Percentiles rank a stretch among this genome's conserved stretches.
Evolutionary conservation across 1,140 invertebrate genomes (phyloP).

Genomic region (Atopsyche davidsoni): DNA sequence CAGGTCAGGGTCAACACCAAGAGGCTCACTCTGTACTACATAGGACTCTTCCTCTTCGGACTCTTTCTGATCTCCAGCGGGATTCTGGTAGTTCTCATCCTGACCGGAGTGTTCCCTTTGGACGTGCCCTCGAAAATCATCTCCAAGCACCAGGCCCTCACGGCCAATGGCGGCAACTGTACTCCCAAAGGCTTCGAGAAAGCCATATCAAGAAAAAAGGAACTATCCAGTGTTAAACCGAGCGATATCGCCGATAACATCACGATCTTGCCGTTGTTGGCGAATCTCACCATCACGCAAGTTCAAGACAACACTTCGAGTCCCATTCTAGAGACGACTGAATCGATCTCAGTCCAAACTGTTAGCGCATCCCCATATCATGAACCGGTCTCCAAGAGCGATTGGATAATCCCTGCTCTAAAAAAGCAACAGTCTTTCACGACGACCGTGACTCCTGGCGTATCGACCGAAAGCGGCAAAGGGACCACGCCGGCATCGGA

Average conservation of each 20-base stretch:
- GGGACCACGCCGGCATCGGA: slow-evolving; percentile 33
- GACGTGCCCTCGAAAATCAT: slow-evolving; percentile 11
- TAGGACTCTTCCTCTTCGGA: slow-evolving; percentile 13
- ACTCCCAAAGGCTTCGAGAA: neutral
- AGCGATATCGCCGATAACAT: too few relatives aligned
- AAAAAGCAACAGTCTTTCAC: slow-evolving; percentile 28
- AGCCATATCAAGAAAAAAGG: slow-evolving; percentile 23
- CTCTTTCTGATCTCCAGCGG: slow-evolving; percentile 12
- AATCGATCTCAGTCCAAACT: too few relatives aligned
- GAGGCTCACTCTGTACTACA: slow-evolving; percentile 16
- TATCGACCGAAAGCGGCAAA: slow-evolving; percentile 30
- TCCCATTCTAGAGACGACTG: neutral
- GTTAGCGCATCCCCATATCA: neutral
- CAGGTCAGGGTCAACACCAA: slow-evolving; percentile 31
- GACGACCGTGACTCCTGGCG: slow-evolving; percentile 23
- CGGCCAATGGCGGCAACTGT: too few relatives aligned
- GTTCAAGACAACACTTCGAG: neutral
- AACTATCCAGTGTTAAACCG: slow-evolving; percentile 19
- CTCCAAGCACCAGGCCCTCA: neutral
- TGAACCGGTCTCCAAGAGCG: slow-evolving; percentile 5
- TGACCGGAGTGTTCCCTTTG: slow-evolving; percentile 17
- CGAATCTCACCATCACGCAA: neutral
- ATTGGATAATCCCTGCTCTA: slow-evolving; percentile 25
- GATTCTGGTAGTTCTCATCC: slow-evolving; percentile 12
- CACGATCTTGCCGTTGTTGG: slow-evolving; percentile 33